Base-by-base conservation (phyloP, 2,888 invertebrate species). In the Zhengitettix transpicula region DNA sequence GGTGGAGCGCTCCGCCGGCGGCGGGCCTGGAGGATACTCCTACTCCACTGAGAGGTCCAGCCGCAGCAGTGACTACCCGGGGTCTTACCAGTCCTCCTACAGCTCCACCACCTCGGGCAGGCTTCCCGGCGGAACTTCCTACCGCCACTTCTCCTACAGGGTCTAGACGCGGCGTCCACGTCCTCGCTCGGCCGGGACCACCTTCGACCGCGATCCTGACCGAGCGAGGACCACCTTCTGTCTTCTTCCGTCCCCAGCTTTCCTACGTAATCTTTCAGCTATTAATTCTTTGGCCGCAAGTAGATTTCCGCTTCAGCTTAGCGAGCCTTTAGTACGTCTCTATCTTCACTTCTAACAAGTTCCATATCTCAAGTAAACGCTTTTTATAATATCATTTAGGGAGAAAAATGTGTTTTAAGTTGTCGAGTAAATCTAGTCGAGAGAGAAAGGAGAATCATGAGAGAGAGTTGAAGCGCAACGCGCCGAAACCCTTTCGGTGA, bases 81-180 rank as follows among this genome's bases (percentile, higher is more conserved):
- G 89, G 68, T 85, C 89, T 69, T 90, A 90, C 77, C 76, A 73
- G 67, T 78, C 81, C 63, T 87, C 87, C 71, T 90, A 89, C 78
- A 85, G 86, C 67, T 85, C 88, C 64, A 81, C 83, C 68, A 74
- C 83, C 67, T 83, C 85, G 73, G 90, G 90, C 72, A 83, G 85
- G 72, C 80, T 90, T 72, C 91, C 90, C 66, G 83, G 85, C 70
- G 89, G 90, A 73, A 87, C 85, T 71, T 77, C 75, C 69, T 90
- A 89, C 76, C 87, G 90, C 70, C 88, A 89, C 75, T 90, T 82
- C 78, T 88, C 89, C 69, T 89, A 90, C 78, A 85, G 88, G 75
- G 88, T 90, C 72, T 91, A 86, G 81, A 71, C 64, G 65, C 42
- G n/a, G 16, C 28, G 16, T 70, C 68, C 68, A 69, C 71, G 69